A percentile compares a stretch with the other conserved stretches of the same genome.
phyloP scores from a whole-genome alignment of 2,888 invertebrate species.

The Antitype chi region DNA sequence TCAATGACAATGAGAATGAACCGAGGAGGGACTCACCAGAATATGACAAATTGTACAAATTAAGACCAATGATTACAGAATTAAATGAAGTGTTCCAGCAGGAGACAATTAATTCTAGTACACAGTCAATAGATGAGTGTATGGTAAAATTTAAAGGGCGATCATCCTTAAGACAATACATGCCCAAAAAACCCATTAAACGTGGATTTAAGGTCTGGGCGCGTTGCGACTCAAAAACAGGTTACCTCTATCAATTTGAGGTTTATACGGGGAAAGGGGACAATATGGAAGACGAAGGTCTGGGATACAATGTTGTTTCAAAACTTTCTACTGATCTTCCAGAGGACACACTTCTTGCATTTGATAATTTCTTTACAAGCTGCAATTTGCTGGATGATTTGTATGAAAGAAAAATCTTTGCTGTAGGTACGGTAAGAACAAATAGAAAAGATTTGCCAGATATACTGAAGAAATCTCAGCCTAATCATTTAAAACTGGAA shows the following conservation, averaged over 20 bases:
- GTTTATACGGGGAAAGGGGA: background rate
- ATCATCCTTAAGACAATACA: conserved; percentile 3
- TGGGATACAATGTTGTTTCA: background rate
- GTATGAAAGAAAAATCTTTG: background rate
- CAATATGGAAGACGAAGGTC: background rate
- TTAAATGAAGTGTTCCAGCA: background rate
- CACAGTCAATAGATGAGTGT: background rate
- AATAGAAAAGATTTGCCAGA: background rate
- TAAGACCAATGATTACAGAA: background rate
- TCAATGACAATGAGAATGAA: conserved; percentile 9
- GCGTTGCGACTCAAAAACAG: background rate
- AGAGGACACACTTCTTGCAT: background rate
- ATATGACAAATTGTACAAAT: background rate
- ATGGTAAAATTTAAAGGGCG: conserved; percentile 3
- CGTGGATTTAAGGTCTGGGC: background rate
- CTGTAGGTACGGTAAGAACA: background rate
- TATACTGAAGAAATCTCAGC: background rate
- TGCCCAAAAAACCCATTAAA: background rate
- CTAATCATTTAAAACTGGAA: background rate
- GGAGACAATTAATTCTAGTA: background rate
- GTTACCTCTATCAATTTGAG: background rate
- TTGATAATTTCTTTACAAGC: conserved; percentile 6
- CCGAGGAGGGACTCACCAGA: background rate
- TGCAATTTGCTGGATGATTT: background rate
- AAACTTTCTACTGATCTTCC: conserved; percentile 6